phyloP scores from a whole-genome alignment of 2,888 invertebrate species.

The Spodoptera littoralis region DNA sequence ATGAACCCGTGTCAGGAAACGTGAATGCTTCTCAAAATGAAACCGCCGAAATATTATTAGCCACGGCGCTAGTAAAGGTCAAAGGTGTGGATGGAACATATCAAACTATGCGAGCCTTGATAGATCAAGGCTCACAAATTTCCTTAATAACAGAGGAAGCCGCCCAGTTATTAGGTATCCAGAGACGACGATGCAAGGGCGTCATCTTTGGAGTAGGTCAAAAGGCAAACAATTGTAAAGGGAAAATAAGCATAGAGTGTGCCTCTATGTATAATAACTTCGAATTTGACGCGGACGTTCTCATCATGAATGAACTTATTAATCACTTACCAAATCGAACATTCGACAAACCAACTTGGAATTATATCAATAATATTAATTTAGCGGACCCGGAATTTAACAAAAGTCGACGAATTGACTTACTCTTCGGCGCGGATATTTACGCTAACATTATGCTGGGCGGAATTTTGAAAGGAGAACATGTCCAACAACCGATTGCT shows the following conservation, averaged over 20 bases:
- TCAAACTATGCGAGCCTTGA: neutral
- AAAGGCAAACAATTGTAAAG: neutral
- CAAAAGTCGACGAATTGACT: neutral
- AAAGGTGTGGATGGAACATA: neutral
- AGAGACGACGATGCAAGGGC: too few species aligned
- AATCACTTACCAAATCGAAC: slow-evolving; percentile 1
- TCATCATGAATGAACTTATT: slow-evolving; percentile 10
- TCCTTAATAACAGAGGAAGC: too few species aligned
- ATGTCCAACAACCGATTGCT: slow-evolving; percentile 6
- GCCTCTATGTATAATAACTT: neutral
- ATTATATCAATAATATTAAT: neutral
- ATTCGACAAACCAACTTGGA: neutral
- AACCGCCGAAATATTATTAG: too few species aligned
- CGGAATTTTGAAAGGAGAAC: neutral
- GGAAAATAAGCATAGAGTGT: neutral
- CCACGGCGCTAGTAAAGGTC: neutral
- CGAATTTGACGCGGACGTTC: neutral
- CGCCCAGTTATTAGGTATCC: too few species aligned
- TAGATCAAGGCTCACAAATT: slow-evolving; percentile 2
- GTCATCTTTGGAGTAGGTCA: neutral
- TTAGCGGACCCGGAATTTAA: neutral
- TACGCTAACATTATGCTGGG: slow-evolving; percentile 3
- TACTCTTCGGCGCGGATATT: slow-evolving; percentile 1
- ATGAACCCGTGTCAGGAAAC: too few species aligned
- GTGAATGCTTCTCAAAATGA: too few species aligned